Conservation (phyloP, 1,140 invertebrate genomes). For the Panagrolaimus sp. region DNA sequence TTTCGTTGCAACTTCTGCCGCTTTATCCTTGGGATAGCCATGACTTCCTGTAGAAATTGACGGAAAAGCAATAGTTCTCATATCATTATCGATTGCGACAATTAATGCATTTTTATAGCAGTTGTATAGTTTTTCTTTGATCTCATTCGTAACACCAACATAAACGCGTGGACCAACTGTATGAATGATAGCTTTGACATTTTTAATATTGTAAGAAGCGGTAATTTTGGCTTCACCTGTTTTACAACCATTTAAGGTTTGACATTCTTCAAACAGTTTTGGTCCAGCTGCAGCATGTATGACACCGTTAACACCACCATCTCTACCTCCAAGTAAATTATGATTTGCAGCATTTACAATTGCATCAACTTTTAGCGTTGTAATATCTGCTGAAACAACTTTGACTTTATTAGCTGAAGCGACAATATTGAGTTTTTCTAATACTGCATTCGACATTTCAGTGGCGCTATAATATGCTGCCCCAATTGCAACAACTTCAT, state of each 20-base stretch:
- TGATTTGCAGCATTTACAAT: constrained; percentile 28
- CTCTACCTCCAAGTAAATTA: constrained; percentile 17
- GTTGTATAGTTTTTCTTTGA: constrained; percentile 7
- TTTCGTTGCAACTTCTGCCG: constrained; percentile 3
- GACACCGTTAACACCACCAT: constrained; percentile 22
- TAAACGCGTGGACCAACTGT: constrained; percentile 20
- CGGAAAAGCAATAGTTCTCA: constrained; percentile 21
- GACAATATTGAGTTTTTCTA: too few species aligned
- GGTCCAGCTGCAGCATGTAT: constrained; percentile 21
- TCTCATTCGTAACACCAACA: neutral
- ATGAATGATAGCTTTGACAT: constrained; percentile 21
- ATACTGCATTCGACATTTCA: too few species aligned
- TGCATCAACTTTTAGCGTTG: constrained; percentile 20
- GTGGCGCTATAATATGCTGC: too few species aligned
- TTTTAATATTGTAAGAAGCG: constrained; percentile 15
- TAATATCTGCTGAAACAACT: too few species aligned
- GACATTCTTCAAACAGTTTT: constrained; percentile 19
- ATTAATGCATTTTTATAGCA: constrained; percentile 24
- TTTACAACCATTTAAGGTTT: constrained; percentile 19
- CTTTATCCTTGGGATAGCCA: constrained; percentile 5
- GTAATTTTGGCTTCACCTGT: constrained; percentile 23
- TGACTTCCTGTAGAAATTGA: constrained; percentile 20
- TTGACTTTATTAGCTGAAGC: too few species aligned
- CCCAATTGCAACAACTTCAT: too few species aligned
- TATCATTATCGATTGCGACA: constrained; percentile 18